Percentiles rank a stretch among this genome's conserved stretches.
phyloP scores from a whole-genome alignment of 2,113 vertebrate genomes.

The Pleuronectes platessa region DNA sequence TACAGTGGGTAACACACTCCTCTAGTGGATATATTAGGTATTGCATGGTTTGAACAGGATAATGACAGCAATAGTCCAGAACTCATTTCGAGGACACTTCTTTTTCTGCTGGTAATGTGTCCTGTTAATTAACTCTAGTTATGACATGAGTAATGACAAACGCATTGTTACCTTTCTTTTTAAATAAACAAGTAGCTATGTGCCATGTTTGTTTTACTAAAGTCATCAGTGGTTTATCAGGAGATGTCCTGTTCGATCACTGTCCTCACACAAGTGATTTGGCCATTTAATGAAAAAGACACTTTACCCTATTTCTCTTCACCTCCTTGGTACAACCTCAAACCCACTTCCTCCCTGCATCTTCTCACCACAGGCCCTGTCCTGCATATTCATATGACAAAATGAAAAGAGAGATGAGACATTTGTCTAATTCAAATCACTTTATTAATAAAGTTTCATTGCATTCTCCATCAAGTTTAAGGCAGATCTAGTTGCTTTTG shows the following conservation, averaged over 20 bases:
- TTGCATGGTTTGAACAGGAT: neutral
- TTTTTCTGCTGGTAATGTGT: neutral
- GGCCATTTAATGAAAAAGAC: no score
- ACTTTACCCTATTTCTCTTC: no score
- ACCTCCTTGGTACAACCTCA: no score
- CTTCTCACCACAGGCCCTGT: neutral
- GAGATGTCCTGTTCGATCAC: no score
- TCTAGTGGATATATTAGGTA: constrained; percentile 75
- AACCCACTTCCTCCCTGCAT: no score
- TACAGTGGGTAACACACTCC: constrained; percentile 61
- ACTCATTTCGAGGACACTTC: neutral
- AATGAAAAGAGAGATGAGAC: neutral
- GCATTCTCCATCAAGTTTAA: constrained; percentile 65
- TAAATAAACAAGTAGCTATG: no score
- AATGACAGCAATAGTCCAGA: neutral
- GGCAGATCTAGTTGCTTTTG: constrained; percentile 60
- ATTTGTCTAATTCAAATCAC: constrained; percentile 51
- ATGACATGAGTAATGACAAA: no score
- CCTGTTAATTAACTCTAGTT: no score
- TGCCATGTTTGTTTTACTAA: no score
- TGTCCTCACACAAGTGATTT: no score
- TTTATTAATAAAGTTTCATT: constrained; percentile 76
- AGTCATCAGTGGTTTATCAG: no score
- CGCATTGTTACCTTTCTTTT: no score
- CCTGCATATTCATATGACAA: neutral